Conservation (phyloP, 1,140 invertebrate genomes). For the Plodia interpunctella region DNA sequence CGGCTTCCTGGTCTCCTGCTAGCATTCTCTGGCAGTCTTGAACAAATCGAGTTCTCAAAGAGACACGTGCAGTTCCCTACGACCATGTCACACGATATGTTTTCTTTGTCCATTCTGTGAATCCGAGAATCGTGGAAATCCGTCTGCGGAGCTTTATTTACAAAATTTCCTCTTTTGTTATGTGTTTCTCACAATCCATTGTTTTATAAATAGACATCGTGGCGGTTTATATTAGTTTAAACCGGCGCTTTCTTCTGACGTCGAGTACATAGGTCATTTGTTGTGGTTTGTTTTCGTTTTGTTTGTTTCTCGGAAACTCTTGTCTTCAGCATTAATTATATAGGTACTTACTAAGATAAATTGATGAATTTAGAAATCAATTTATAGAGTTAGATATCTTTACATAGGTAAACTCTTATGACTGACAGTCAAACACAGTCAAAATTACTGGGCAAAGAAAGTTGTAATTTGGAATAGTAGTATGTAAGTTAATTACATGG, state of each 20-base stretch:
- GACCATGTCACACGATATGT: neutral
- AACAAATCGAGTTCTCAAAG: neutral
- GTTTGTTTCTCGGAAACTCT: too few relatives aligned
- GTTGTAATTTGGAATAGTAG: too few relatives aligned
- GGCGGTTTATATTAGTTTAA: neutral
- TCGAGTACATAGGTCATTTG: neutral
- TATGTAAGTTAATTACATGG: too few relatives aligned
- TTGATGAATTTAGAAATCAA: too few relatives aligned
- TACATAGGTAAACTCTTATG: too few relatives aligned
- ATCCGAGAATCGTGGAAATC: constrained; percentile 6
- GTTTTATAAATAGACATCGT: neutral
- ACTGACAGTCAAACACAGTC: too few relatives aligned
- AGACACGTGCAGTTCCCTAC: neutral
- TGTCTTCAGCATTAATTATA: too few relatives aligned
- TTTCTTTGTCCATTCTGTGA: neutral
- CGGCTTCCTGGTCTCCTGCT: too few relatives aligned
- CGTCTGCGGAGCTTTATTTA: neutral
- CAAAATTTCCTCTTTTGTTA: constrained; percentile 5
- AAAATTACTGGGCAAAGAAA: too few relatives aligned
- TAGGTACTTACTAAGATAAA: too few relatives aligned
- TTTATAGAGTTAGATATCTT: too few relatives aligned
- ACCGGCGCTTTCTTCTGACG: neutral
- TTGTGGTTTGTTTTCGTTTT: neutral
- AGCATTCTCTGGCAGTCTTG: too few relatives aligned
- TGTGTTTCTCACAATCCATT: constrained; percentile 2